phyloP scores from a whole-genome alignment of 2,797 vertebrate species.

The Graptemys geographica region DNA sequence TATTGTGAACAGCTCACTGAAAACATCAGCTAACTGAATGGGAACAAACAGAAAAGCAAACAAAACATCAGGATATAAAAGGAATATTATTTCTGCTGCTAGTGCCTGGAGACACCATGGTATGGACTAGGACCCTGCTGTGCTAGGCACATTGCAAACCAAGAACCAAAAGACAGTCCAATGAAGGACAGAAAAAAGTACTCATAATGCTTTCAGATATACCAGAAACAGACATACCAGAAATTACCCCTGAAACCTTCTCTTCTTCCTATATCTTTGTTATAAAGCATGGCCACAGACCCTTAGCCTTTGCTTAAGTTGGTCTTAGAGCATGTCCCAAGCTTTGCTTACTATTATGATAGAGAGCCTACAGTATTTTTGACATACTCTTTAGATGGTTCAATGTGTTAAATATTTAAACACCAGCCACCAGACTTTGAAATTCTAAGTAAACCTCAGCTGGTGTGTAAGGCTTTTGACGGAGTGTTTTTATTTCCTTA shows the following conservation, averaged over 20 bases:
- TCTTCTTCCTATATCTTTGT: conserved; percentile 12
- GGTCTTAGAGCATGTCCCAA: not conserved
- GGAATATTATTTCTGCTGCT: not conserved
- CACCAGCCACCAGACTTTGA: not conserved
- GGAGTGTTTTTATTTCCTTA: conserved; percentile 29
- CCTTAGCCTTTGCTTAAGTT: conserved; percentile 31
- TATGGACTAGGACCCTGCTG: not conserved
- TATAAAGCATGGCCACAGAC: conserved; percentile 23
- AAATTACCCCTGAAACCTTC: conserved; percentile 34
- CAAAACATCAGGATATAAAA: conserved; percentile 1
- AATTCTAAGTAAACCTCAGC: not conserved
- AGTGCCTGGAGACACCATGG: not conserved
- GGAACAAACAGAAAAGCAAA: conserved; percentile 59
- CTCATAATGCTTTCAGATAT: fast-evolving
- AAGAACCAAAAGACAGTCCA: not conserved
- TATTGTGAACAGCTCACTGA: conserved; percentile 62
- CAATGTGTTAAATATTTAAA: not conserved
- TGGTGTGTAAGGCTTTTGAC: not conserved
- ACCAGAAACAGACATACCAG: not conserved
- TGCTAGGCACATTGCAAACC: not conserved
- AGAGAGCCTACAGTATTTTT: not conserved
- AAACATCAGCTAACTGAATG: conserved; percentile 64
- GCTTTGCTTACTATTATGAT: conserved; percentile 3
- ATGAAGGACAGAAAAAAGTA: fast-evolving
- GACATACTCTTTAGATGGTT: not conserved